phyloP scores from a whole-genome alignment of 1,140 invertebrate genomes.

The Drosophila quadrilineata region DNA sequence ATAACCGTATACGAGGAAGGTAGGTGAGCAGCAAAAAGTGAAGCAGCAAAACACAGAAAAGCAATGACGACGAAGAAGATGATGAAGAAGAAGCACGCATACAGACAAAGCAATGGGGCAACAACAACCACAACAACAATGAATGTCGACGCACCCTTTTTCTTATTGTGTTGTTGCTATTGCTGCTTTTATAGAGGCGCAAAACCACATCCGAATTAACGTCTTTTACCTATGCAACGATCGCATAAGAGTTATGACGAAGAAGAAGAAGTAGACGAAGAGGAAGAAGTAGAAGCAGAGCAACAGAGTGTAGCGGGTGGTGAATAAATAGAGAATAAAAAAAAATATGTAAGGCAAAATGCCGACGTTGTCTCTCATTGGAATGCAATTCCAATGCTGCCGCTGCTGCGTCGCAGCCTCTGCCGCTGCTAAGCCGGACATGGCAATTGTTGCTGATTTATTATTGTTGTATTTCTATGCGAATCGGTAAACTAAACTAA shows the following conservation, averaged over 20 bases:
- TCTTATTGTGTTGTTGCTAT: constrained; percentile 46
- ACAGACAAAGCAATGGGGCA: too few species aligned
- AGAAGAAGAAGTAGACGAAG: neutral
- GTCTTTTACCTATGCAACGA: constrained; percentile 39
- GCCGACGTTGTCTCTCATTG: constrained; percentile 47
- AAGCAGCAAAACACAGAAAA: constrained; percentile 54
- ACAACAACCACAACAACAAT: constrained; percentile 50
- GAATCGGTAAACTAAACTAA: constrained; percentile 20
- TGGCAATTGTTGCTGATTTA: constrained; percentile 50
- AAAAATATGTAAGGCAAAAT: constrained; percentile 31
- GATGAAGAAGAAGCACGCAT: too few species aligned
- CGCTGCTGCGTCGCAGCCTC: constrained; percentile 21
- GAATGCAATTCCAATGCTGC: constrained; percentile 38
- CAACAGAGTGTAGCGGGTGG: constrained; percentile 63
- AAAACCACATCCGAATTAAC: constrained; percentile 71
- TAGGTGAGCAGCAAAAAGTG: constrained; percentile 73
- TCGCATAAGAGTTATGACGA: constrained; percentile 19
- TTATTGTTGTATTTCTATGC: constrained; percentile 9
- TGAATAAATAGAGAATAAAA: constrained; percentile 22
- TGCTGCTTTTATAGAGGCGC: constrained; percentile 44
- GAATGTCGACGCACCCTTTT: constrained; percentile 75
- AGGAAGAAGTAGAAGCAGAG: constrained; percentile 14
- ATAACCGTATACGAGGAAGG: constrained; percentile 58
- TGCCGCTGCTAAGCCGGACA: constrained; percentile 64
- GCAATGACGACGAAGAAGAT: constrained; percentile 44